Conservation (phyloP, 2,888 invertebrate species). For the Hydriomena furcata region DNA sequence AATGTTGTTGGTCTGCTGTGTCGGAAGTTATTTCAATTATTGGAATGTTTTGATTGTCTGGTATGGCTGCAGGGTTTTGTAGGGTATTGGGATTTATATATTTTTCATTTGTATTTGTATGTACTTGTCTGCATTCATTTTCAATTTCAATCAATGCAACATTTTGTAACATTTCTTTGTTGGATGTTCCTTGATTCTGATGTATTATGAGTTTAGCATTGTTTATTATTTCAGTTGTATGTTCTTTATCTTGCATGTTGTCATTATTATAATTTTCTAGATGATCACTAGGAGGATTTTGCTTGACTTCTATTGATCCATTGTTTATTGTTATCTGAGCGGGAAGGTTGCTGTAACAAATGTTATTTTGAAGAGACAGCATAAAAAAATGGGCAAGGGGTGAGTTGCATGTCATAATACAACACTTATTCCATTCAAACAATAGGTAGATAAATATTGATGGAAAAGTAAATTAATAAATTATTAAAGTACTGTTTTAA, state of each 20-base stretch:
- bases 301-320: slow-evolving; percentile 15
- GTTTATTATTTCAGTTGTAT: background rate
- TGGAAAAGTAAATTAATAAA: too few relatives aligned
- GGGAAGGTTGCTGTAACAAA: slow-evolving; percentile 10
- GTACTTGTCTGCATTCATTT: background rate
- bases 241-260: background rate
- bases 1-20: background rate
- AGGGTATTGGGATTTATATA: background rate
- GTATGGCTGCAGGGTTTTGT: background rate
- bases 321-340: slow-evolving; percentile 27
- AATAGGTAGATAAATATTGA: too few relatives aligned
- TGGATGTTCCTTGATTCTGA: background rate
- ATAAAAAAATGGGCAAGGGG: too few relatives aligned
- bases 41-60: background rate
- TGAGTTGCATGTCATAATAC: too few relatives aligned
- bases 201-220: slow-evolving; percentile 1
- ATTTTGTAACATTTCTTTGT: background rate
- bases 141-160: background rate
- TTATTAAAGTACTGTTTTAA: too few relatives aligned
- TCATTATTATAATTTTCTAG: background rate
- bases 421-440: too few relatives aligned
- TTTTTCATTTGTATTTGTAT: background rate
- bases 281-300: slow-evolving; percentile 9
- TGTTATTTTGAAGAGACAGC: too few relatives aligned
- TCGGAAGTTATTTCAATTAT: slow-evolving; percentile 1